These are phyloP conservation scores for Psephotus haematonotus DNA, from an alignment of 2,113 vertebrate species.

Conservation along the genomic window DNA sequence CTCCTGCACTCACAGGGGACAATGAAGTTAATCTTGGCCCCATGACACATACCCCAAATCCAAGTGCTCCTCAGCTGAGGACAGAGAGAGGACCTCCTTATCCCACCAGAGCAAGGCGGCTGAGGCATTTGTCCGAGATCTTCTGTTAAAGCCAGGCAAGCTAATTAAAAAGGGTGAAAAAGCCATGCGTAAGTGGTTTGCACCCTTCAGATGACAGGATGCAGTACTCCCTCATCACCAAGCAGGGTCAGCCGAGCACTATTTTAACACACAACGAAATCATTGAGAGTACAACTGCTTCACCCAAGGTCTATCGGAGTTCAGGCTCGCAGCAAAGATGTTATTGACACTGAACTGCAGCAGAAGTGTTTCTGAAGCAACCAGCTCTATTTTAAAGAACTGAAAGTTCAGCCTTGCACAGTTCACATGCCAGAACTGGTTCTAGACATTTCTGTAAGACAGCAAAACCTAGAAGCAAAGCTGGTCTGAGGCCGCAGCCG, in stretches of 20 bases:
- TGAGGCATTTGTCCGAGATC: accelerated
- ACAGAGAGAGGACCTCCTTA: background rate
- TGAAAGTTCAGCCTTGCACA: background rate
- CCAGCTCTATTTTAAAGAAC: background rate
- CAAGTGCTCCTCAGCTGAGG: background rate
- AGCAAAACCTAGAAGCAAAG: background rate
- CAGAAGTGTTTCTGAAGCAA: background rate
- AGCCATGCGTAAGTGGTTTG: accelerated
- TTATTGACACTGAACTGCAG: background rate
- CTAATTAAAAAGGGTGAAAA: background rate
- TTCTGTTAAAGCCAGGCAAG: background rate
- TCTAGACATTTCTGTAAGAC: background rate
- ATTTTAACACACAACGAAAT: accelerated
- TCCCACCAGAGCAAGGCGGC: background rate
- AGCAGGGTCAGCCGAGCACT: constrained; percentile 45
- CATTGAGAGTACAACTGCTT: background rate
- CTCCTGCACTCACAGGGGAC: background rate
- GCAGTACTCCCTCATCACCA: constrained; percentile 9
- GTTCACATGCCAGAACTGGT: background rate
- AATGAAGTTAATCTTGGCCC: accelerated
- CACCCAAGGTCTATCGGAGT: accelerated
- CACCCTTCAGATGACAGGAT: background rate
- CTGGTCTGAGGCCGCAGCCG: background rate
- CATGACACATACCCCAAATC: accelerated
- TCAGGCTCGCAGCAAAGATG: accelerated